Evolutionary conservation across 2,797 vertebrate species (phyloP).

Genomic region (Zalophus californianus): DNA sequence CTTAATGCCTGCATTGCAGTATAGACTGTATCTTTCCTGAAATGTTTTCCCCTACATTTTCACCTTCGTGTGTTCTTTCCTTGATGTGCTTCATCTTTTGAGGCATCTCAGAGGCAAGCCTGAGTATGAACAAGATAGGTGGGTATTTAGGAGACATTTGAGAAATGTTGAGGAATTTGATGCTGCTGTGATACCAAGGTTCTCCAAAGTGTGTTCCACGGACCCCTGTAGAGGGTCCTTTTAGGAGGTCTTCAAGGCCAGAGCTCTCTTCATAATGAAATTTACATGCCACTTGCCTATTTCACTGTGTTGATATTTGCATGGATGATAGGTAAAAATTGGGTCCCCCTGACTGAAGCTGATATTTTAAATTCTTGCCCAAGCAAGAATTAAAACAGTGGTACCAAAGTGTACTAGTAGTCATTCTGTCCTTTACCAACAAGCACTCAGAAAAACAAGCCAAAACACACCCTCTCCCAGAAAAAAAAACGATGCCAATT

Average conservation of each 20-base stretch:
- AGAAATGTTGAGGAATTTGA: not conserved
- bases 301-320: not conserved
- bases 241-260: not conserved
- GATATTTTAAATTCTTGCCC: not conserved
- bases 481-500: not conserved
- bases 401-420: not conserved
- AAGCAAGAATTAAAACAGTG: not conserved
- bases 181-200: not conserved
- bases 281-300: not conserved
- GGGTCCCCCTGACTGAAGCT: not conserved
- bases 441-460: not conserved
- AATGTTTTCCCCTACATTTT: not conserved
- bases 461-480: not conserved
- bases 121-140: slow-evolving; percentile 7
- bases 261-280: not conserved
- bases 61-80: slow-evolving; percentile 45
- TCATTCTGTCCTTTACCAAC: not conserved
- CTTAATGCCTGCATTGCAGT: not conserved
- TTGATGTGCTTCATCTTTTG: slow-evolving; percentile 36
- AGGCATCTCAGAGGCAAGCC: not conserved
- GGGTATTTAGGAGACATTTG: not conserved
- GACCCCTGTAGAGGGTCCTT: not conserved
- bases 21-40: slow-evolving; percentile 25
- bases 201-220: not conserved
- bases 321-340: not conserved